Percentiles rank a stretch among this genome's conserved stretches.
Evolutionary conservation across 2,113 vertebrate genomes (phyloP).

Genomic region (Lophochroa leadbeateri): DNA sequence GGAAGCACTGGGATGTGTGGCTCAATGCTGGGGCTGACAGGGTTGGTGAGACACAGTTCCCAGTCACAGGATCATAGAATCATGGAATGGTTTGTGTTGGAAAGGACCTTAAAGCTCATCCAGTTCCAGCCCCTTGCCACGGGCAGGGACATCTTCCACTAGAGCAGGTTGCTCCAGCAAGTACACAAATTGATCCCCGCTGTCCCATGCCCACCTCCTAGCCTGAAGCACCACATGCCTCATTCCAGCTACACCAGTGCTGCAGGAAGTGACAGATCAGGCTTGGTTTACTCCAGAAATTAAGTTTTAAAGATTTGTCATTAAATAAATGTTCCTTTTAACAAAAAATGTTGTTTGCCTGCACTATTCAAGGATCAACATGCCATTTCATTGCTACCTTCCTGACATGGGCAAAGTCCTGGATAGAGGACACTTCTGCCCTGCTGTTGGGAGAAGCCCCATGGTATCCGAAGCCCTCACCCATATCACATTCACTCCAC

Average conservation of each 20-base stretch:
- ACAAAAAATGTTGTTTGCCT: not conserved
- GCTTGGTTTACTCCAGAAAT: not conserved
- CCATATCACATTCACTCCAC: not conserved
- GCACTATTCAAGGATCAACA: not conserved
- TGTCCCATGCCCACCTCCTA: not conserved
- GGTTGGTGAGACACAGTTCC: not conserved
- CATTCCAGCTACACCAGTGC: not conserved
- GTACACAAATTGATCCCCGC: not conserved
- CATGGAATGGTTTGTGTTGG: not conserved
- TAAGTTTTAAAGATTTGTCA: not conserved
- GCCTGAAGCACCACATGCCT: not conserved
- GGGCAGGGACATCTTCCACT: not conserved
- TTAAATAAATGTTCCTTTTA: not conserved
- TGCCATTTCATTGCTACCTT: not conserved
- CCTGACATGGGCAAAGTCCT: not conserved
- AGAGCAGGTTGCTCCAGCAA: not conserved
- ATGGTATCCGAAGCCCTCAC: not conserved
- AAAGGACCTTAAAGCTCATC: not conserved
- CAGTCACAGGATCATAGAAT: not conserved
- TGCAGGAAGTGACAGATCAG: not conserved
- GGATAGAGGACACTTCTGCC: not conserved
- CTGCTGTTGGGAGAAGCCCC: not conserved
- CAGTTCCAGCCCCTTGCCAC: not conserved
- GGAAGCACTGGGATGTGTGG: not conserved
- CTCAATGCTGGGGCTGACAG: fast-evolving